A percentile compares a stretch with the other conserved stretches of the same genome.
Conservation (phyloP, 2,797 vertebrate genomes). For the Sebastiscus tertius region DNA sequence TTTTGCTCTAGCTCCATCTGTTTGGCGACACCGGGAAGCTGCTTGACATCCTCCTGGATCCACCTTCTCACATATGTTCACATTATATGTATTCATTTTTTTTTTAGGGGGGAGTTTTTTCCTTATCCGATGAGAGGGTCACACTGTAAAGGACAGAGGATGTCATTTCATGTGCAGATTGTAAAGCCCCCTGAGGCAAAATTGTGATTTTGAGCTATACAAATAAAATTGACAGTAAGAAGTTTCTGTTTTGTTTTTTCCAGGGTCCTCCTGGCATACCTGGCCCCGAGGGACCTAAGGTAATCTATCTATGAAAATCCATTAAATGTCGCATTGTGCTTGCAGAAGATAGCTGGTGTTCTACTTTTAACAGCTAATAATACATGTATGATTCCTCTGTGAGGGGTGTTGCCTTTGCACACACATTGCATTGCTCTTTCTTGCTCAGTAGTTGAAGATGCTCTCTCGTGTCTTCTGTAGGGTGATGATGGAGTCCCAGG, state of each 20-base stretch:
- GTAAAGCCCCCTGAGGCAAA: too few species aligned
- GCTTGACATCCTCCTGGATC: too few species aligned
- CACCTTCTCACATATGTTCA: too few species aligned
- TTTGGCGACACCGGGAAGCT: too few species aligned
- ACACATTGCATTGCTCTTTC: not conserved
- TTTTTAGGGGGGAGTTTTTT: too few species aligned
- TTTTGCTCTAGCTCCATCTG: too few species aligned
- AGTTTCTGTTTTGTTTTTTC: not conserved
- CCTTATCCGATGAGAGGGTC: too few species aligned
- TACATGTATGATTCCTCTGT: not conserved
- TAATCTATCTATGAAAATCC: slow-evolving; percentile 40
- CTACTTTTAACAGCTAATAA: not conserved
- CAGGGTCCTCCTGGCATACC: slow-evolving; percentile 76
- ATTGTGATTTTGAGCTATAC: too few species aligned
- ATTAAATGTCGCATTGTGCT: not conserved
- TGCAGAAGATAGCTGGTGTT: not conserved
- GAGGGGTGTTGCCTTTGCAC: not conserved
- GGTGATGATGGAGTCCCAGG: slow-evolving; percentile 80
- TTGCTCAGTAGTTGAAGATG: not conserved
- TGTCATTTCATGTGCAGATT: too few species aligned
- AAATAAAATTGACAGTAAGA: not conserved
- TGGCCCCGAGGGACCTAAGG: slow-evolving; percentile 81
- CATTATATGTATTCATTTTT: too few species aligned
- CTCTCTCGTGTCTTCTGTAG: slow-evolving; percentile 56
- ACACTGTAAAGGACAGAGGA: too few species aligned